Evolutionary conservation across 2,113 vertebrate genomes (phyloP), one percentile per base, ranked within the genome.

Genomic region (Onychostoma macrolepis): DNA sequence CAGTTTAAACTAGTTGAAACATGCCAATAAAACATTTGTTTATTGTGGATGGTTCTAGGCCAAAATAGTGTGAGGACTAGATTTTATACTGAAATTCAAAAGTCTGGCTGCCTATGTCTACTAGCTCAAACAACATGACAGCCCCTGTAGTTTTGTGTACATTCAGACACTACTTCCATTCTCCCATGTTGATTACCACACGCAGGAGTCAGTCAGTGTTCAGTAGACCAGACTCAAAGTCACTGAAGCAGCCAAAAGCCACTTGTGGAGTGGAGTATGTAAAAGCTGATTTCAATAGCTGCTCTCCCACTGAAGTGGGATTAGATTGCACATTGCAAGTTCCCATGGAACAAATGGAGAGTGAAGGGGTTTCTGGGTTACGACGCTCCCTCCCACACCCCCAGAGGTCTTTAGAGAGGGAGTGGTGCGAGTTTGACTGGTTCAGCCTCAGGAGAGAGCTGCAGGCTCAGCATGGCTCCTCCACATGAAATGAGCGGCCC

Each of bases 321-420:
- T 95, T 95, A 94, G 93, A 90, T 94, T 94, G 93, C 93, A 94
- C 93, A 94, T 94, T 94, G 93, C 90, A 86, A 92, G 94, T 94
- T 94, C 93, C 93, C 93, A 94, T 93, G 93, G 93, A 94, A 86
- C 85, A 88, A 88, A 86, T 75, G 72, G 84, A 67, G 72, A 86
- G 80, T 83, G 84, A 74, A 38, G 33, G 71, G 78, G 56, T 83
- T 88, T 88, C 58, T 86, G 78, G 87, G 87, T 82, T 88, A 88
- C 67, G 36, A 10, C 65, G 36, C 82, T 80, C 82, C 82, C 86
- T 61, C 50, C 81, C 36, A 71, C 53, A 65, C 76, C 83, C 87
- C 87, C 79, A 83, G 58, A 92, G 91, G 91, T 91, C 92, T 93
- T 93, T 83, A 86, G 71, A 88, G 79, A 86, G 87, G 87, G 88